Base-by-base conservation (phyloP, 2,888 invertebrate genomes). In the Andricus quercusramuli region DNA sequence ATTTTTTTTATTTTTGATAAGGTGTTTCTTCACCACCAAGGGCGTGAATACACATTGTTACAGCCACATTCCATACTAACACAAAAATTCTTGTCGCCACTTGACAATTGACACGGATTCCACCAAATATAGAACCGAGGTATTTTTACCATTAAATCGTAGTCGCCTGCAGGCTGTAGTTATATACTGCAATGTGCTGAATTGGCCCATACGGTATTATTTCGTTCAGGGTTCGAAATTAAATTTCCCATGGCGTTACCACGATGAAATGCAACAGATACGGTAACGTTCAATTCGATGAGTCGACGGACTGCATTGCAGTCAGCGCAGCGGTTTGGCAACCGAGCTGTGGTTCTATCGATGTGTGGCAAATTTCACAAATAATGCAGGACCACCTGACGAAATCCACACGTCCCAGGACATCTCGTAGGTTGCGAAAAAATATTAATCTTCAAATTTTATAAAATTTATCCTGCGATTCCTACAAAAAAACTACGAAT, bases 291-390 rank as follows among this genome's bases (percentile, higher is more conserved):
- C 83, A 79, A 83, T 81, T 80, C 79, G 81, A 83, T 77, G 64
- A 77, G 76, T 70, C 79, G 83, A 81, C 80, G 85, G 82, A 83
- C 89, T 89, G 90, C 90, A 90, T 83, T 90, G 90, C 90, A 90
- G 90, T 87, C 88, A 84, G 91, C 81, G 89, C 88, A 84, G 91
- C 81, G 89, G 90, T 91, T 89, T 90, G 90, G 89, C 90, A 91
- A 90, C 90, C 88, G 89, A 86, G 86, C 87, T 90, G 90, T 85
- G 90, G 90, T 90, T 82, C 86, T 88, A 89, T 90, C 90, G 86
- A 89, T 89, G 88, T 84, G 83, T 67, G 78, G 78, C 78, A 68
- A 70, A 74, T 74, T 62, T 81, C 67, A 79, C 80, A 80, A 81
- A 81, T 82, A 77, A 68, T 76, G 77, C 81, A 80, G 56, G 32